A percentile compares a stretch with the other conserved stretches of the same genome.
Evolutionary conservation across 1,140 invertebrate genomes (phyloP).

Genomic region (Phthorimaea operculella): DNA sequence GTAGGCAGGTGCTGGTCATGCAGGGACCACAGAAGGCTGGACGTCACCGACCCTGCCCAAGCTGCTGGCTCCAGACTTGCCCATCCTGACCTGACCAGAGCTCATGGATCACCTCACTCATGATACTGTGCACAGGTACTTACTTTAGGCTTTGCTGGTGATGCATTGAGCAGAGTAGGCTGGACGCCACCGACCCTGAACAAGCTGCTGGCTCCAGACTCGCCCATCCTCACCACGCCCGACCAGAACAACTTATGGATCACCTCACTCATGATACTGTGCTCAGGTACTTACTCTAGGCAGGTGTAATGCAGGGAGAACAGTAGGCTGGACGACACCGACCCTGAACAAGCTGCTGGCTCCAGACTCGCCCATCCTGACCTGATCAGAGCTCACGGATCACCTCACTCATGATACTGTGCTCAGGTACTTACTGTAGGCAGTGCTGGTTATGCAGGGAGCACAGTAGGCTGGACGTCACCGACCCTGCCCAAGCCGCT

Average conservation of each 20-base stretch:
- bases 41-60: conserved; percentile 70
- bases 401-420: conserved; percentile 69
- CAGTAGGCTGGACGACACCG: conserved; percentile 71
- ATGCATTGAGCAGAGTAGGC: conserved; percentile 63
- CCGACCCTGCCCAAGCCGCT: conserved; percentile 69
- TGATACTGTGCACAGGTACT: conserved; percentile 67
- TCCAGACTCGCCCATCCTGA: conserved; percentile 58
- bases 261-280: conserved; percentile 69
- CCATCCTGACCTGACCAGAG: conserved; percentile 70
- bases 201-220: conserved; percentile 52
- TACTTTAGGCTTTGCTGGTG: conserved; percentile 61
- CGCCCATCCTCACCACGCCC: conserved; percentile 64
- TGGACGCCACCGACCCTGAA: conserved; percentile 73
- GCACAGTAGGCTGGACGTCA: conserved; percentile 70
- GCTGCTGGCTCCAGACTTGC: conserved; percentile 54
- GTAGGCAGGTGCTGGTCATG: conserved; percentile 56
- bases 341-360: conserved; percentile 65
- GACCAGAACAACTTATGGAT: conserved; percentile 75
- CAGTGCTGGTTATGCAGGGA: conserved; percentile 63
- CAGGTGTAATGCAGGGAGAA: conserved; percentile 64
- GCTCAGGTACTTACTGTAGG: conserved; percentile 60
- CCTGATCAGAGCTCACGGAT: conserved; percentile 76
- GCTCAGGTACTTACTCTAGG: conserved; percentile 61
- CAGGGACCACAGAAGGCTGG: conserved; percentile 68
- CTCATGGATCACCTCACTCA: conserved; percentile 73